Evolutionary conservation across 2,113 vertebrate species (phyloP).

Genomic region (Gobiocypris rarus): DNA sequence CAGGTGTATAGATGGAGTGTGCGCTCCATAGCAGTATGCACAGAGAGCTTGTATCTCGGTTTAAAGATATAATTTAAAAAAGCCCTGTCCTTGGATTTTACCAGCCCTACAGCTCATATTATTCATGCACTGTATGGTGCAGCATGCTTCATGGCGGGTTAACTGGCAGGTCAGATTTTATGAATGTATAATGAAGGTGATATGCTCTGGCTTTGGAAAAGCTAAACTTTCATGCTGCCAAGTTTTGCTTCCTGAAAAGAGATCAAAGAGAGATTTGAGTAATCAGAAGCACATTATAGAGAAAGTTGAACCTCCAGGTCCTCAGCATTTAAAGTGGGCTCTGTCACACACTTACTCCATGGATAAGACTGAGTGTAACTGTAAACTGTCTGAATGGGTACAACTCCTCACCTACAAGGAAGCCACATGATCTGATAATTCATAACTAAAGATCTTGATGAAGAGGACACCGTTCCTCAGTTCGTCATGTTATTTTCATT

Average conservation of each 20-base stretch:
- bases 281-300: not conserved
- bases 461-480: not conserved
- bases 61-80: slow-evolving; percentile 4
- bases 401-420: not conserved
- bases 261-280: not conserved
- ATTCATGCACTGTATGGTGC: not conserved
- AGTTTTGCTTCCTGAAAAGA: slow-evolving; percentile 5
- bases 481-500: not conserved
- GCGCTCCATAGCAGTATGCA: too few species aligned
- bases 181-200: slow-evolving; percentile 15
- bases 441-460: not conserved
- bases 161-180: not conserved
- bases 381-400: not conserved
- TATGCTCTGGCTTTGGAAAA: slow-evolving; percentile 1
- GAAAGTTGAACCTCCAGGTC: slow-evolving; percentile 13
- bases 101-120: not conserved
- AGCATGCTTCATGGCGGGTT: not conserved
- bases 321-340: slow-evolving; percentile 36
- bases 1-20: not conserved
- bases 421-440: not conserved
- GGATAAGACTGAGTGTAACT: not conserved
- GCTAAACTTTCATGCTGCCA: not conserved
- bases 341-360: not conserved
- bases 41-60: not conserved
- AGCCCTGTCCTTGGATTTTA: slow-evolving; percentile 1